Conservation (phyloP, 2,888 invertebrate species). For the Hypomecis atomaria region DNA sequence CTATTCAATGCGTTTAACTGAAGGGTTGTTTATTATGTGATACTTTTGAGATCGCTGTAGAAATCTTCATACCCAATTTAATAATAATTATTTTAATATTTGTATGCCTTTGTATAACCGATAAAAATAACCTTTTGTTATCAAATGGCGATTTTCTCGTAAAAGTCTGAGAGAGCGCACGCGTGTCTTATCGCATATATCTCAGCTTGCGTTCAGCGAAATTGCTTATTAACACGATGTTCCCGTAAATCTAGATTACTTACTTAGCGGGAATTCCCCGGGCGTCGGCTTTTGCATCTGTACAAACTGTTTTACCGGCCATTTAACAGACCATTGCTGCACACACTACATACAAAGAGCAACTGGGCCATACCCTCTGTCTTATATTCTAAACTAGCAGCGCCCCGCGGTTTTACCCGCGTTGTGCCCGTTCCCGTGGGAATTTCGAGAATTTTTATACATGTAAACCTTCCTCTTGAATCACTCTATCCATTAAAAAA, state of each 20-base stretch:
- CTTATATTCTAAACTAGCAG: too few relatives aligned
- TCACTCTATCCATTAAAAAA: too few relatives aligned
- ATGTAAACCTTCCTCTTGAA: too few relatives aligned
- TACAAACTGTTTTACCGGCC: background rate
- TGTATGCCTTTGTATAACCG: background rate
- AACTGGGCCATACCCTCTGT: too few relatives aligned
- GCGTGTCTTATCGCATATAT: conserved; percentile 41
- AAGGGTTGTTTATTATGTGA: too few relatives aligned
- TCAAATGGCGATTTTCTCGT: conserved; percentile 28
- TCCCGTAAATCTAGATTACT: conserved; percentile 37
- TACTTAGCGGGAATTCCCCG: conserved; percentile 16
- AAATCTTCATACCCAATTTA: too few relatives aligned
- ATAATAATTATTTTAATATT: conserved; percentile 2
- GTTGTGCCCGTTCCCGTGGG: too few relatives aligned
- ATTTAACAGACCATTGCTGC: background rate
- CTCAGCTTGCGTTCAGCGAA: conserved; percentile 35
- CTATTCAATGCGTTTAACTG: too few relatives aligned
- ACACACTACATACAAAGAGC: too few relatives aligned
- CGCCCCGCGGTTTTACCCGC: too few relatives aligned
- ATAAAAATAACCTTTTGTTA: conserved; percentile 11
- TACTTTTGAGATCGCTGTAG: too few relatives aligned
- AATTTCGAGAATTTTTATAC: too few relatives aligned
- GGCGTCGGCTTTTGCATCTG: conserved; percentile 11
- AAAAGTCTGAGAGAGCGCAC: conserved; percentile 26
- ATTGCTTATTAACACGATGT: conserved; percentile 40